Base-by-base conservation (phyloP, 2,888 invertebrate genomes). In the Cyrtodaria siliqua region DNA sequence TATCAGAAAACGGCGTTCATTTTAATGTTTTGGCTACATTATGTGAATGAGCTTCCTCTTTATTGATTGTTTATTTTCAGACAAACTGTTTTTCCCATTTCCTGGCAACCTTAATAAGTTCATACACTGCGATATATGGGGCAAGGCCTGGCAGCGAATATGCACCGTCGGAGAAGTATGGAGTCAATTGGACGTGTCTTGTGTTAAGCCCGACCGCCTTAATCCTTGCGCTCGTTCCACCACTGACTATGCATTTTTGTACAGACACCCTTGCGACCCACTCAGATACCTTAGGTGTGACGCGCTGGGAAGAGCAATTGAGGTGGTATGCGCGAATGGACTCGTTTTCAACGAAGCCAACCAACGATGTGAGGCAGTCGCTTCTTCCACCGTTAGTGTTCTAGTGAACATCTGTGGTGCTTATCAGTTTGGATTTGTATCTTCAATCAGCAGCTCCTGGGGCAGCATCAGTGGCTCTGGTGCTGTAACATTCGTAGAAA, bases 41-140 rank as follows among this genome's bases (percentile, higher is more conserved):
- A 33, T 33, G 6, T 4, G 33, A 8, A 33, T 12, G 12, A 33
- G 12, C 33, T 33, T 4, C n/a, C n/a, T 33, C 33, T 33, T 18
- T 9, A 12, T 6, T 38, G 26, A 16, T 8, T 56, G 8, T 23
- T 50, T 38, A 9, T 27, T 75, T 72, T 38, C 69, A 80, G 80
- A 80, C 50, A 69, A 72, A 44, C 52, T 80, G 42, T 80, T 73
- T 50, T 80, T 73, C 67, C 66, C 72, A 4, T 80, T 72, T 33
- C 80, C 72, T n/a, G 56, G 72, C 26, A 70, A 80, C 52, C 52
- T 80, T 18, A 56, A 64, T 12, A 76, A 69, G 62, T 80, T 75
- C 59, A 80, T 80, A 33, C 80, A 80, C 61, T 80, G 80, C 44
- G 80, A 80, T 40, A 61, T 73, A n/a, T 80, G 80, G 80, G 80